Evolutionary conservation across 2,888 invertebrate genomes (phyloP).

Genomic region (Metopia argyrocephala): DNA sequence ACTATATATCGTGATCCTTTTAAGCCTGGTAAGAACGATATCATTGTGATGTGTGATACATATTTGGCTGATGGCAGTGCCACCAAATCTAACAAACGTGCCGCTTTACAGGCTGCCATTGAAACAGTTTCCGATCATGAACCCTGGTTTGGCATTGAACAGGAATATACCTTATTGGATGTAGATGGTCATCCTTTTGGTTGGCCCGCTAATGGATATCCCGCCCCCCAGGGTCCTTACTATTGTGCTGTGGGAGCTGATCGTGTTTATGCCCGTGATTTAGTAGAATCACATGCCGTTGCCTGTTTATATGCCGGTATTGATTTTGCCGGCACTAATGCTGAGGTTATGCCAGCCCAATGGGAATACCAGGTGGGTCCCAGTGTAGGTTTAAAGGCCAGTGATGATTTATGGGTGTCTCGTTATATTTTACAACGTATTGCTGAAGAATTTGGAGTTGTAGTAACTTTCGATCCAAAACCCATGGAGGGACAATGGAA

Average conservation of each 20-base stretch:
- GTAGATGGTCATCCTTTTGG: constrained; percentile 83
- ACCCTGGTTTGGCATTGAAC: constrained; percentile 87
- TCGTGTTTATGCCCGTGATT: constrained; percentile 87
- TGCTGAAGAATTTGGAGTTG: constrained; percentile 82
- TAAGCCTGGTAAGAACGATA: constrained; percentile 83
- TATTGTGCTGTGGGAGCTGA: constrained; percentile 90
- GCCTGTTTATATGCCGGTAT: constrained; percentile 88
- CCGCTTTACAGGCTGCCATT: constrained; percentile 79
- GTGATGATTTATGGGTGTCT: constrained; percentile 82
- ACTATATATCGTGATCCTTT: constrained; percentile 90
- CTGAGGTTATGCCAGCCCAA: constrained; percentile 89
- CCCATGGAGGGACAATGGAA: constrained; percentile 89
- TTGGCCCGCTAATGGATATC: constrained; percentile 85
- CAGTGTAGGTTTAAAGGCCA: constrained; percentile 81
- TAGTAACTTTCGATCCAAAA: constrained; percentile 81
- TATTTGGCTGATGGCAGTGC: constrained; percentile 81
- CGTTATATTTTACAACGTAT: constrained; percentile 81
- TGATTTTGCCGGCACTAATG: constrained; percentile 86
- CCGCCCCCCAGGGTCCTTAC: constrained; percentile 86
- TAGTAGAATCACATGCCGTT: constrained; percentile 86
- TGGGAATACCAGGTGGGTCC: constrained; percentile 85
- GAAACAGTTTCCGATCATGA: constrained; percentile 82
- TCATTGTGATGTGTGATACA: constrained; percentile 87
- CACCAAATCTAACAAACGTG: constrained; percentile 79
- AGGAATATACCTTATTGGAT: constrained; percentile 81